phyloP scores from a whole-genome alignment of 2,113 vertebrate species.

The Chascanopsetta lugubris region DNA sequence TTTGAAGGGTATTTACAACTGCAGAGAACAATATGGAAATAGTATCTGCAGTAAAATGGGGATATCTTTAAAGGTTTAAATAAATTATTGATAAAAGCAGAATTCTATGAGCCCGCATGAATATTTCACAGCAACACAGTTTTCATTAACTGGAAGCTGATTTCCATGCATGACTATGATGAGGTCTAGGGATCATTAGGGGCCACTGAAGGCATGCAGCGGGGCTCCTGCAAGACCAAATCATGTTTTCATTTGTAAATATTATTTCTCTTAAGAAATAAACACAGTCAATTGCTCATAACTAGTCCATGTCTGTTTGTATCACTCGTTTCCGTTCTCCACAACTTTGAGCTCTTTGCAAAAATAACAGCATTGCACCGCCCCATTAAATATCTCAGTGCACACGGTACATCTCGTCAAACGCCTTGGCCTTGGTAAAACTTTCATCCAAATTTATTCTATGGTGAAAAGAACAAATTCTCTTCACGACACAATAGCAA shows the following conservation, averaged over 20 bases:
- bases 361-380: background rate
- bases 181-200: constrained; percentile 11
- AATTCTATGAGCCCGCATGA: background rate
- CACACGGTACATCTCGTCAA: constrained; percentile 4
- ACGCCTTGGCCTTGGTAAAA: constrained; percentile 1
- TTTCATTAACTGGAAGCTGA: background rate
- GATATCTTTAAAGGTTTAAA: background rate
- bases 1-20: background rate
- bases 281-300: background rate
- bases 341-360: background rate
- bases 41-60: background rate
- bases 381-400: constrained; percentile 1
- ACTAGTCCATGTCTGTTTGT: background rate
- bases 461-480: background rate
- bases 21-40: background rate
- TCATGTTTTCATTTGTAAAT: background rate
- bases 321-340: background rate
- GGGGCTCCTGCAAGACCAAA: background rate
- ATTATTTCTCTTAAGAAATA: background rate
- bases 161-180: constrained; percentile 12
- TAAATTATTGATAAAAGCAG: background rate
- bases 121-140: background rate
- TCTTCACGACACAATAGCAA: constrained; percentile 9
- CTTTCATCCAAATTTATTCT: background rate
- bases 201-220: constrained; percentile 4